Conservation (phyloP, 2,113 vertebrate genomes). For the Piprites chloris region DNA sequence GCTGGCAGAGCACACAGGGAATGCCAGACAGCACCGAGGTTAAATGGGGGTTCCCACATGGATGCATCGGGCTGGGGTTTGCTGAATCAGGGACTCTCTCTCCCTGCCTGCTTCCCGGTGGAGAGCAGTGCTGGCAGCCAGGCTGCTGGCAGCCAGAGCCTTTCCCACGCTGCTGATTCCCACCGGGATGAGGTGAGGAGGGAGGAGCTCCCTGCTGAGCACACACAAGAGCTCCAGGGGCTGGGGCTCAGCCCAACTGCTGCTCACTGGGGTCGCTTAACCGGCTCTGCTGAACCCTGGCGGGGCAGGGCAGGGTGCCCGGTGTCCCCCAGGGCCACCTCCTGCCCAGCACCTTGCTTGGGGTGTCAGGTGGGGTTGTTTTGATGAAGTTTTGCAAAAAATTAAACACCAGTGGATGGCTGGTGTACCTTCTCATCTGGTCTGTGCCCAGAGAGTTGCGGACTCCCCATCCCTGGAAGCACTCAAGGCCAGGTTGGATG, state of each 20-base stretch:
- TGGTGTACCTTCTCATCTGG: not conserved
- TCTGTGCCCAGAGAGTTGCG: not conserved
- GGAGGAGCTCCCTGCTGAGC: not conserved
- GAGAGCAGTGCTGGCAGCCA: not conserved
- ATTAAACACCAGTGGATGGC: accelerated
- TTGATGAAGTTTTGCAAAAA: not conserved
- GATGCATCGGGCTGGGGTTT: not conserved
- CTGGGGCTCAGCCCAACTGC: not conserved
- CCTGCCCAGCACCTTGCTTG: not conserved
- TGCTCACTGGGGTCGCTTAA: not conserved
- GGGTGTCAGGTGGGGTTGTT: not conserved
- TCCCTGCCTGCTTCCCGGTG: not conserved
- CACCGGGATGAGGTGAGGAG: not conserved
- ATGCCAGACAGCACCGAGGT: not conserved
- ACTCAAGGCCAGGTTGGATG: accelerated
- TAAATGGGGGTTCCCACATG: not conserved
- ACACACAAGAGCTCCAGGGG: not conserved
- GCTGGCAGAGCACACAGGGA: not conserved
- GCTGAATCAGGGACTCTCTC: not conserved
- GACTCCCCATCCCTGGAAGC: not conserved
- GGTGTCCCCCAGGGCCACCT: not conserved
- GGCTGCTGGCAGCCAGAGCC: not conserved
- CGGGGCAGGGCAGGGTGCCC: not conserved
- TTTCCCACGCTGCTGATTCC: not conserved
- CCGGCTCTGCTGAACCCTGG: not conserved